These are phyloP conservation scores for Cosmorhoe ocellata DNA, from an alignment of 2,888 invertebrate genomes.

Conservation along the genomic window DNA sequence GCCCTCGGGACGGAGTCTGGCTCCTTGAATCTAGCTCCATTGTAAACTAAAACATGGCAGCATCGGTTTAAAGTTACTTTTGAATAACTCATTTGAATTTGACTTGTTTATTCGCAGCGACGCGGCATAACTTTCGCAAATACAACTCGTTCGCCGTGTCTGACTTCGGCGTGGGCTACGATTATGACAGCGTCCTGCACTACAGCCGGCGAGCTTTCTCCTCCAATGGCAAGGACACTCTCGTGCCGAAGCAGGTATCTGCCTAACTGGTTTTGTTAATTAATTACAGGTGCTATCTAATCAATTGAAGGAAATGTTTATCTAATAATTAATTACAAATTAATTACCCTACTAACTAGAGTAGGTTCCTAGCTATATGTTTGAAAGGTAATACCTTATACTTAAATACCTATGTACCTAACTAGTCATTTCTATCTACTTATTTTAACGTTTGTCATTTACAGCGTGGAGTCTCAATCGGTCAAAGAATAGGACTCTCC, in stretches of 20 bases:
- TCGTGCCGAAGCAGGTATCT: conserved; percentile 81
- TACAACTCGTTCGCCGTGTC: conserved; percentile 84
- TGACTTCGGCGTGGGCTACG: conserved; percentile 86
- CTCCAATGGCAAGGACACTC: conserved; percentile 85
- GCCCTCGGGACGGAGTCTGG: too few species aligned
- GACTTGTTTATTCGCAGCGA: conserved; percentile 55
- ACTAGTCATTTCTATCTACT: too few species aligned
- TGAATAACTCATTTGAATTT: conserved; percentile 29
- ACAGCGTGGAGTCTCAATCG: conserved; percentile 74
- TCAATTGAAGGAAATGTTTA: background rate
- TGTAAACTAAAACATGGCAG: too few species aligned
- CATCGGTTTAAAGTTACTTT: conserved; percentile 21
- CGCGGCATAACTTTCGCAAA: conserved; percentile 83
- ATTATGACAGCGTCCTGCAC: conserved; percentile 89
- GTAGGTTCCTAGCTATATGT: too few species aligned
- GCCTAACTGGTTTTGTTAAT: background rate
- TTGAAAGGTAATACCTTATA: too few species aligned
- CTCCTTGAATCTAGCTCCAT: too few species aligned
- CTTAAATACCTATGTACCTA: too few species aligned
- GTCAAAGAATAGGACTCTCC: conserved; percentile 82
- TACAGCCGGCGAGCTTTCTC: conserved; percentile 88
- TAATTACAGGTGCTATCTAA: background rate
- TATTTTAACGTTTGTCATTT: conserved; percentile 1
- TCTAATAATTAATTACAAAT: too few species aligned
- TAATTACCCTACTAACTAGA: too few species aligned